Evolutionary conservation across 1,140 invertebrate species (phyloP).

Genomic region (Adelges cooleyi): DNA sequence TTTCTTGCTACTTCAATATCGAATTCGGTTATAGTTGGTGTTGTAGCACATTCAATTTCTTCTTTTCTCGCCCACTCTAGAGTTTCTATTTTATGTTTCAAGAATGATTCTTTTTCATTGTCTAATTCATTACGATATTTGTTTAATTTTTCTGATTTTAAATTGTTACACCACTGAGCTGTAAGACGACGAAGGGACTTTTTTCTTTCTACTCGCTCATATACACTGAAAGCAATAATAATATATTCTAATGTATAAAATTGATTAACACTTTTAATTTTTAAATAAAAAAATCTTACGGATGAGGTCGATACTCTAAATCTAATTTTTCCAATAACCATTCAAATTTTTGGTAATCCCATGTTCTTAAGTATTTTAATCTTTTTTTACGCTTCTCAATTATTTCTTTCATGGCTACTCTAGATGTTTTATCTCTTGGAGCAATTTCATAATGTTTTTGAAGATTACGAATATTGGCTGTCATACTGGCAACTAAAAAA

Average conservation of each 20-base stretch:
- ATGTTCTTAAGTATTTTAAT: constrained; percentile 51
- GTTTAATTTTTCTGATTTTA: constrained; percentile 50
- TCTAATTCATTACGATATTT: constrained; percentile 51
- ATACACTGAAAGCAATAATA: not conserved
- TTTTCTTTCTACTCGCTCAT: constrained; percentile 42
- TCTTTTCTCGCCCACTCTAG: constrained; percentile 57
- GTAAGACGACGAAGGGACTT: constrained; percentile 53
- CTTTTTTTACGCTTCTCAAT: constrained; percentile 65
- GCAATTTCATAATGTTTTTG: constrained; percentile 42
- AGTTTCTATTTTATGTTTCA: constrained; percentile 44
- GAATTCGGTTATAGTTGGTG: constrained; percentile 50
- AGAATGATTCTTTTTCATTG: constrained; percentile 54
- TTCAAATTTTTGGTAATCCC: constrained; percentile 74
- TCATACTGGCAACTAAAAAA: constrained; percentile 45
- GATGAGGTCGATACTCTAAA: constrained; percentile 56
- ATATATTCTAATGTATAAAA: not conserved
- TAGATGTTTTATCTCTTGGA: constrained; percentile 44
- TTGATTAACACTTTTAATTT: not conserved
- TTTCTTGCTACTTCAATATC: constrained; percentile 49
- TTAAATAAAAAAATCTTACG: constrained; percentile 34
- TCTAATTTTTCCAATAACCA: constrained; percentile 73
- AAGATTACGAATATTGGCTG: constrained; percentile 43
- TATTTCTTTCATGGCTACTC: constrained; percentile 50
- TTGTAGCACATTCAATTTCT: constrained; percentile 51
- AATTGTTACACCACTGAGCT: constrained; percentile 51